A percentile compares a stretch with the other conserved stretches of the same genome.
Conservation (phyloP, 2,113 vertebrate genomes). For the Hylia prasina region DNA sequence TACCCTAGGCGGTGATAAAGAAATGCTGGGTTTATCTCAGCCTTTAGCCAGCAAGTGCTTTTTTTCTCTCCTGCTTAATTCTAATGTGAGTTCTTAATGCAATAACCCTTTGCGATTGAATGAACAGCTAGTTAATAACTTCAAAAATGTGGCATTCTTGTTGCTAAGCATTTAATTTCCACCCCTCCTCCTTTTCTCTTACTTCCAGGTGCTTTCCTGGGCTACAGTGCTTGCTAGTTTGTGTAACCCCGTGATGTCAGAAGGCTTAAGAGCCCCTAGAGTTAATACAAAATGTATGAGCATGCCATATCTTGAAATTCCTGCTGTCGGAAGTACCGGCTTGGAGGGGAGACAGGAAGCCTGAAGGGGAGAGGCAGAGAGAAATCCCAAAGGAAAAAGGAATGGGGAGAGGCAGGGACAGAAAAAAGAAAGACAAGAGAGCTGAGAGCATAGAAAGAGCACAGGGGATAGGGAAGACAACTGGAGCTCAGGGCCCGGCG, state of each 20-base stretch:
- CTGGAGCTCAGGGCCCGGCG: background rate
- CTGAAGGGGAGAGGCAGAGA: background rate
- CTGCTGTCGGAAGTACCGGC: background rate
- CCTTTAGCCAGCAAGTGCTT: constrained; percentile 44
- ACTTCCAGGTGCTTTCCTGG: constrained; percentile 39
- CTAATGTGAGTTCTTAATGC: constrained; percentile 62
- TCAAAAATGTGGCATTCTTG: constrained; percentile 44
- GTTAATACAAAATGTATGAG: constrained; percentile 50
- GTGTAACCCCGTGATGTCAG: constrained; percentile 47
- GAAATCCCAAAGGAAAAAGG: background rate
- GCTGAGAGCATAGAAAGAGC: background rate
- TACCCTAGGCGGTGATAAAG: constrained; percentile 67
- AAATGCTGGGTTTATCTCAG: constrained; percentile 63
- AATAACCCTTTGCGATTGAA: constrained; percentile 56
- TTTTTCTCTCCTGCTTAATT: constrained; percentile 15
- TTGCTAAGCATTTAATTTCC: constrained; percentile 54
- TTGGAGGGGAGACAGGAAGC: constrained; percentile 24
- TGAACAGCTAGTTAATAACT: constrained; percentile 64
- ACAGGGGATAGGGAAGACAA: background rate
- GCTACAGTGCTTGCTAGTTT: background rate
- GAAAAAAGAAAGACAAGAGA: background rate
- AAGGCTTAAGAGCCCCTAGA: constrained; percentile 44
- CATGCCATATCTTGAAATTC: background rate
- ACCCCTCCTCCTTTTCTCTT: background rate
- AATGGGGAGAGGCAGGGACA: background rate